Base-by-base conservation (phyloP, 2,113 vertebrate species). In the Scophthalmus maximus region DNA sequence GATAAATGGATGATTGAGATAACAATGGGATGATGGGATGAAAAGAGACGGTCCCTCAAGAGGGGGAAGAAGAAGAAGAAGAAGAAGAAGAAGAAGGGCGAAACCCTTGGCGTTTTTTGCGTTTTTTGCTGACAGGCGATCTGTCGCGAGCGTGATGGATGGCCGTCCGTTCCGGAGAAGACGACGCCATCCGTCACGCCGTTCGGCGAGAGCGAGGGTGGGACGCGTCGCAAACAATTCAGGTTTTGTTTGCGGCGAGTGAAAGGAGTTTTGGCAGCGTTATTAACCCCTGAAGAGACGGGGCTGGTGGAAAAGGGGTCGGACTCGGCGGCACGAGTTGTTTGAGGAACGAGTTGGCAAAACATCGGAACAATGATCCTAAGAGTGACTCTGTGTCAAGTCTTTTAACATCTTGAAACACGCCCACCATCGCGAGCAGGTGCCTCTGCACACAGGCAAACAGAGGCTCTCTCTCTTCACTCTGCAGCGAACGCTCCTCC, bases 1-100 rank as follows among this genome's bases (percentile, higher is more conserved):
- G 36, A 76, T 73, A 68, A 78, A 82, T 29, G 27, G 51, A 69
- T 57, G 46, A 76, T 38, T 59, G 59, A 55, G 44, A 78, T 56
- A 36, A 55, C 29, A 47, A 20, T 4, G 25, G n/a, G 26, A 49
- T 52, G 60, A 36, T 4, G 15, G 40, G 55, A 80, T 56, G 71
- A 78, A 42, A 76, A 36, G 42, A n/a, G 49, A 10, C 6, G 2
- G 27, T 12, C n/a, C 5, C n/a, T 18, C 5, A 8, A 6, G 42
- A 18, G 42, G 38, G 14, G 38, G 4, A 17, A 44, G 3, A 44
- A 18, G 42, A n/a, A 6, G 42, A n/a, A n/a, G n/a, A 8, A 6
- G 42, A 18, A 17, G 38, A 6, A 15, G 4, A 17, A 44, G 3
- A 44, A 18, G 42, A n/a, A 6, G 42, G n/a, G n/a, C n/a, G n/a